Evolutionary conservation across 2,888 invertebrate species (phyloP), one percentile per base, ranked within the genome.

Genomic region (Aradus depressus): DNA sequence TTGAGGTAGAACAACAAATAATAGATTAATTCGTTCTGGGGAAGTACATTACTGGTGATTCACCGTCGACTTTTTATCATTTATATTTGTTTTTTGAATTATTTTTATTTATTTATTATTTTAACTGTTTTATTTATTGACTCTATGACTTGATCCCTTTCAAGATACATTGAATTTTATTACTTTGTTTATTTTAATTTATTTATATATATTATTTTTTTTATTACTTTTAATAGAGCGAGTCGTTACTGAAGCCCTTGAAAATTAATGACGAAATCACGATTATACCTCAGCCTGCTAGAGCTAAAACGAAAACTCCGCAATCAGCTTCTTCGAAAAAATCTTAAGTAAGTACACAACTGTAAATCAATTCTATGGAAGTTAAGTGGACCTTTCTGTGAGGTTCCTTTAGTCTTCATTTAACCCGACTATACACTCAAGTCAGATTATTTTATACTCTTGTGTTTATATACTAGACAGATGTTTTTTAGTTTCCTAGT

Each of bases 181-280:
- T 25, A n/a, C 26, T 48, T 38, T 6, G 1, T 28, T 26, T 28
- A 28, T 28, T 28, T n/a, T n/a, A n/a, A n/a, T n/a, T n/a, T n/a
- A n/a, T 42, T 44, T 43, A 18, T 21, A 37, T 47, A 12, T 35
- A 50, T n/a, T 41, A 12, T 25, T 14, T 16, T 26, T 32, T 53
- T 38, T 31, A 23, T 52, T 49, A n/a, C 19, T 47, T 37, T 52
- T 45, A 37, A 52, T 42, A 31, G 38, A 42, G 23, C 26, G 34
- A 34, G 50, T 50, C 37, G 51, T 51, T 51, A 18, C 28, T 83
- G 58, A 87, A 86, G 66, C 87, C 89, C 44, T 68, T 88, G 58
- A 87, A 86, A 70, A 88, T 88, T 62, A 88, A 87, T 65, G 86
- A 88, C 67, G 88, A 88, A 70, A 88, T 89, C 62, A 88, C 88